These are phyloP conservation scores for Rhea pennata DNA, from an alignment of 2,113 vertebrate genomes.

Conservation along the genomic window DNA sequence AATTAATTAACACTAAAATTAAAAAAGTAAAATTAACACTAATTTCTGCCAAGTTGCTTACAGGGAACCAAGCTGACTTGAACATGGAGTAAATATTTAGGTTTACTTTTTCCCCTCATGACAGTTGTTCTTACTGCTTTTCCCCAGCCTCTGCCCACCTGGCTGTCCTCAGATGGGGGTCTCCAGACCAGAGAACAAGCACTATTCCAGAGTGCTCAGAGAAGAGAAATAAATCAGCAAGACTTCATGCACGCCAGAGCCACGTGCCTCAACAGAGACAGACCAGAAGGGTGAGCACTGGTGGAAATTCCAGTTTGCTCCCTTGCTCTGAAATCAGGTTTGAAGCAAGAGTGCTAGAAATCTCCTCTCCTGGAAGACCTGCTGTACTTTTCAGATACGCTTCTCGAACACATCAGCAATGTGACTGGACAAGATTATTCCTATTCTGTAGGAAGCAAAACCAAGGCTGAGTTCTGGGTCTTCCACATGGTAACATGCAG, in stretches of 20 bases:
- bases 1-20: background rate
- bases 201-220: background rate
- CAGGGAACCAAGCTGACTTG: background rate
- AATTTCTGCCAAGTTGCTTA: background rate
- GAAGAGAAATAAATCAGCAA: background rate
- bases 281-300: background rate
- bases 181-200: background rate
- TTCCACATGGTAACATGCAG: background rate
- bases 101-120: background rate
- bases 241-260: background rate
- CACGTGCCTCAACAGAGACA: background rate
- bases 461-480: accelerated
- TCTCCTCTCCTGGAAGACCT: background rate
- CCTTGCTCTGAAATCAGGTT: background rate
- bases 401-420: background rate
- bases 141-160: background rate
- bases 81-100: conserved; percentile 10
- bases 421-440: background rate
- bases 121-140: background rate
- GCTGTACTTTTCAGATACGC: accelerated
- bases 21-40: background rate
- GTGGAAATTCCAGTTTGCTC: background rate
- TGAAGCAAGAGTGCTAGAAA: background rate
- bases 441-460: background rate
- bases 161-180: background rate